These are phyloP conservation scores for Hippocampus barbouri DNA, from an alignment of 2,113 vertebrate genomes.

Conservation along the genomic window DNA sequence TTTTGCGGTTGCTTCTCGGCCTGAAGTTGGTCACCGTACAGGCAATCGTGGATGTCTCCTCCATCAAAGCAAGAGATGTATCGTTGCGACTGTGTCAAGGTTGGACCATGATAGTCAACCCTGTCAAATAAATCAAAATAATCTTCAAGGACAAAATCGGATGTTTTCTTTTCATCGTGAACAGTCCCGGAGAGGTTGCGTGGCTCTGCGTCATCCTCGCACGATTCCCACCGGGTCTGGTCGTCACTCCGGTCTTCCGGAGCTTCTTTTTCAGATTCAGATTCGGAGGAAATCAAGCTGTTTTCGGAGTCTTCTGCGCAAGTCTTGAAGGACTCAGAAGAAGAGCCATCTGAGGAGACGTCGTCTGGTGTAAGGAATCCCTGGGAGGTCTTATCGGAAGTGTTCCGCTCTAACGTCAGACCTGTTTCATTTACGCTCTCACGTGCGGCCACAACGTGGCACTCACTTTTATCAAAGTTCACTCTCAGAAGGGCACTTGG, in stretches of 20 bases:
- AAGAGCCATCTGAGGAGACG: slow-evolving; percentile 52
- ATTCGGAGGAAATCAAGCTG: slow-evolving; percentile 42
- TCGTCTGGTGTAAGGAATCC: slow-evolving; percentile 50
- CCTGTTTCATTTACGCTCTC: slow-evolving; percentile 18
- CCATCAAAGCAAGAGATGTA: slow-evolving; percentile 69
- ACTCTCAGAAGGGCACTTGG: background rate
- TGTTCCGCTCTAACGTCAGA: slow-evolving; percentile 17
- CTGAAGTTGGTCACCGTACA: slow-evolving; percentile 36
- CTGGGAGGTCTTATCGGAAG: slow-evolving; percentile 4
- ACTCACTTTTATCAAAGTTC: slow-evolving; percentile 24
- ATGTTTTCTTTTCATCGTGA: slow-evolving; percentile 20
- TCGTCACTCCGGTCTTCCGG: slow-evolving; percentile 62
- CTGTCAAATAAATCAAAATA: slow-evolving; percentile 64
- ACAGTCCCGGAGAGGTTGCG: background rate
- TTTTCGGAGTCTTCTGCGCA: slow-evolving; percentile 45
- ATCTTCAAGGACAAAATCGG: slow-evolving; percentile 33
- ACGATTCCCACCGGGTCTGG: slow-evolving; percentile 60
- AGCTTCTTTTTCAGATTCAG: slow-evolving; percentile 51
- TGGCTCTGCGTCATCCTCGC: slow-evolving; percentile 48
- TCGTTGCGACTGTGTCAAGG: slow-evolving; percentile 23
- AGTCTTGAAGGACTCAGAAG: slow-evolving; percentile 57
- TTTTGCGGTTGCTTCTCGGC: slow-evolving; percentile 23
- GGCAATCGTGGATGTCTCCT: slow-evolving; percentile 52
- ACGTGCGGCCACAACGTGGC: background rate
- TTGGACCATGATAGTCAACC: slow-evolving; percentile 24